phyloP scores from a whole-genome alignment of 2,797 vertebrate species.

The Falco novaeseelandiae region DNA sequence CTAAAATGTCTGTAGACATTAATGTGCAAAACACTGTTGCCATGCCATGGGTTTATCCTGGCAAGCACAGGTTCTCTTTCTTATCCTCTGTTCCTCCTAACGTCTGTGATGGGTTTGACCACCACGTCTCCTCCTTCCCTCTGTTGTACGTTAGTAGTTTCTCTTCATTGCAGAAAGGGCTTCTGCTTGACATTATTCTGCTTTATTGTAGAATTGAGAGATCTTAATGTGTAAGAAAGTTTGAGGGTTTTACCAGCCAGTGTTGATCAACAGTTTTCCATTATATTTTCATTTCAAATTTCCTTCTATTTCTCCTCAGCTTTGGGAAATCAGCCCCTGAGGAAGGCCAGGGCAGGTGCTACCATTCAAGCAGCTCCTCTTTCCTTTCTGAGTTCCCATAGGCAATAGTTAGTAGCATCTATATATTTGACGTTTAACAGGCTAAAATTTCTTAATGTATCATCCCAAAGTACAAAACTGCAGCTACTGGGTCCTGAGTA shows the following conservation, averaged over 20 bases:
- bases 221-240: background rate
- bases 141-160: background rate
- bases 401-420: background rate
- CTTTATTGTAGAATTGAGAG: background rate
- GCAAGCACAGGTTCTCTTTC: background rate
- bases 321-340: background rate
- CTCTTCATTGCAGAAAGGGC: background rate
- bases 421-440: background rate
- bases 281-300: background rate
- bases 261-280: background rate
- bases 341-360: background rate
- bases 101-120: fast-evolving
- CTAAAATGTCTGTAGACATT: background rate
- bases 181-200: background rate
- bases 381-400: background rate
- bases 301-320: background rate
- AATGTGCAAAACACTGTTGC: background rate
- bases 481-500: background rate
- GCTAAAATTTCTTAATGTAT: background rate
- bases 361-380: background rate
- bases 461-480: background rate
- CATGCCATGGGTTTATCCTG: background rate
- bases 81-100: background rate
- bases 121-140: background rate
- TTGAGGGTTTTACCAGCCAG: background rate